Base-by-base conservation (phyloP, 2,888 invertebrate genomes). In the Tryphoninae sp. region DNA sequence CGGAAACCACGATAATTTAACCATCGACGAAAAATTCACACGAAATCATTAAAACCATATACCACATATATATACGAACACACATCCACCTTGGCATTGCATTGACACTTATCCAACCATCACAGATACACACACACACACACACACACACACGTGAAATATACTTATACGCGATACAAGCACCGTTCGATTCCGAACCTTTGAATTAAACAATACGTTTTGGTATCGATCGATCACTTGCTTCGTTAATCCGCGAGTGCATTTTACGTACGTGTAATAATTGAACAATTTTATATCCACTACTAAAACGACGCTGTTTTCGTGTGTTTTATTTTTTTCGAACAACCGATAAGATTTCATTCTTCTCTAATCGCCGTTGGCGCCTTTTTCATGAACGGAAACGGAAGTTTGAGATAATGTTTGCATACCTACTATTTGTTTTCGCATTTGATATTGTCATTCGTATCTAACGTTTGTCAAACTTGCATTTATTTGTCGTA, bases 191-290 rank as follows among this genome's bases (percentile, higher is more conserved):
- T 9, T 61, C 4, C 2, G 13, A n/a, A 19, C 67, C 67, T 16
- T 68, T 33, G 11, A 73, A 73, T 16, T 55, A 6, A 67, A 58
- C 23, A 16, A 67, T 61, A 65, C 22, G 62, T 53, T 64, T 22
- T 72, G 69, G 73, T 74, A 45, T 69, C 59, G 77, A 81, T 55
- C 68, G 69, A 64, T 75, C 69, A 69, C 62, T 81, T 74, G 81
- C 81, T 74, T 74, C 77, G 78, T 68, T 2, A 53, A 45, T 78
- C 65, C 69, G 58, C 81, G 81, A 65, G 59, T 69, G 64, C 53
- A 33, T 45, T 45, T 13, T 45, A 45, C 33, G 6, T 33, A 33
- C n/a, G 19, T 49, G 19, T 2, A 19, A 55, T 22, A 16, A 16
- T 45, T 16, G 1, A 22, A 19, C 3, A 40, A 55, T 42, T 23